Evolutionary conservation across 2,888 invertebrate genomes (phyloP), one percentile per base, ranked within the genome.

Genomic region (Subacronicta megacephala): DNA sequence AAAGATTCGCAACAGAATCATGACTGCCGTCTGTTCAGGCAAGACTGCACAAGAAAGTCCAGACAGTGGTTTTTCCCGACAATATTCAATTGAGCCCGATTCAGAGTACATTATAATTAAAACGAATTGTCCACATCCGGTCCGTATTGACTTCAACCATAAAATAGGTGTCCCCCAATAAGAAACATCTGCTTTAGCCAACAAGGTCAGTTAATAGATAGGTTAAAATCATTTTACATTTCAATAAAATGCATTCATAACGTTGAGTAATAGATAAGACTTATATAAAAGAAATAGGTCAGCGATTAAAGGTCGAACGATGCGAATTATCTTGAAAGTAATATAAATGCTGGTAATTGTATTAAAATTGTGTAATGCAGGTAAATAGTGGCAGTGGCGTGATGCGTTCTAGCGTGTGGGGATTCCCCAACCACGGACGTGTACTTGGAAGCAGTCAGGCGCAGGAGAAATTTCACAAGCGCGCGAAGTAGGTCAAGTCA

Each of bases 391-490:
- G 54, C 44, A 4, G 54, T 53, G 26, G 54, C 44, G 33, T 59
- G 47, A 49, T 69, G 69, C 57, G 56, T 44, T 55, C 37, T 61
- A 72, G 77, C 79, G 75, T 70, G 80, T 79, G 80, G 92, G 92
- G 90, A 89, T 84, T 92, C 87, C 93, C 93, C 85, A 82, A 68
- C 60, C 79, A 78, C 81, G 80, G 79, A 75, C 81, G 80, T 78
- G 84, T 92, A 92, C 92, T 89, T 89, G 85, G 90, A 89, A 92
- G 80, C 81, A 81, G 78, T 80, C 84, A 84, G 79, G 82, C 85
- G 85, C 83, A 80, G 91, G 90, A 90, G 93, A 94, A 93, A 93
- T 93, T 93, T 90, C 93, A 90, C 90, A 92, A 93, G 89, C 83
- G 67, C 76, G 71, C 78, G 72, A 93, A 85, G 93, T 94, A 78